These are phyloP conservation scores for Porites lutea DNA, from an alignment of 64 coral and sea anemone species.

Conservation along the genomic window DNA sequence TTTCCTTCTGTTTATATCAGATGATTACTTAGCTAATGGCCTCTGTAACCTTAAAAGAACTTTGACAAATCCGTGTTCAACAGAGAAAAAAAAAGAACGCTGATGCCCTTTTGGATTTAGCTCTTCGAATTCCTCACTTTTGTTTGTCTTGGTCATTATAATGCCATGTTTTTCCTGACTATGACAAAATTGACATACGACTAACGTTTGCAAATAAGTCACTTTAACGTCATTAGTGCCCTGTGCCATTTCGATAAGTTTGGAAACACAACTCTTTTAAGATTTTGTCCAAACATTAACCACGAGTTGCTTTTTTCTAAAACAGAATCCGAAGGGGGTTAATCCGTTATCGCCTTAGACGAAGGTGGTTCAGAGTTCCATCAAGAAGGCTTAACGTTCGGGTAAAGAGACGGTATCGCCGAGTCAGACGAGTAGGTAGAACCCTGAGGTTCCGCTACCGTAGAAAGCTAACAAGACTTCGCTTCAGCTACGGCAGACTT, in stretches of 20 bases:
- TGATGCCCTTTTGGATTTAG: too few relatives aligned
- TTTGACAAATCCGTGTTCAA: too few relatives aligned
- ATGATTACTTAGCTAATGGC: too few relatives aligned
- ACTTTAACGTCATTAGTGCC: too few relatives aligned
- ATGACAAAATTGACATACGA: too few relatives aligned
- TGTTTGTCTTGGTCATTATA: too few relatives aligned
- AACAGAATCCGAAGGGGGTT: neutral
- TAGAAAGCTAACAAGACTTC: neutral
- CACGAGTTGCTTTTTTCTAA: neutral
- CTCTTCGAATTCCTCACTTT: too few relatives aligned
- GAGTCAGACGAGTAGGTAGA: neutral
- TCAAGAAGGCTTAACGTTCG: neutral
- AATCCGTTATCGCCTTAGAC: neutral
- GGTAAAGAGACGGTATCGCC: neutral
- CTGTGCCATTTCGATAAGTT: too few relatives aligned
- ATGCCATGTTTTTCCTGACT: too few relatives aligned
- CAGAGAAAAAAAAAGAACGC: too few relatives aligned
- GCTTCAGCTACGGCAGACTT: slow-evolving; percentile 10
- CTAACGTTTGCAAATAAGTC: too few relatives aligned
- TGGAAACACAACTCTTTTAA: neutral
- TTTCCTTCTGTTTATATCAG: neutral
- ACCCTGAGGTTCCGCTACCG: neutral
- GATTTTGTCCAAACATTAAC: neutral
- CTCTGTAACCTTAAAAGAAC: too few relatives aligned
- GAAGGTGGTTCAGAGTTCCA: slow-evolving; percentile 11